Percentiles rank a stretch among this genome's conserved stretches.
Evolutionary conservation across 2,113 vertebrate genomes (phyloP).

Genomic region (Odocoileus virginianus): DNA sequence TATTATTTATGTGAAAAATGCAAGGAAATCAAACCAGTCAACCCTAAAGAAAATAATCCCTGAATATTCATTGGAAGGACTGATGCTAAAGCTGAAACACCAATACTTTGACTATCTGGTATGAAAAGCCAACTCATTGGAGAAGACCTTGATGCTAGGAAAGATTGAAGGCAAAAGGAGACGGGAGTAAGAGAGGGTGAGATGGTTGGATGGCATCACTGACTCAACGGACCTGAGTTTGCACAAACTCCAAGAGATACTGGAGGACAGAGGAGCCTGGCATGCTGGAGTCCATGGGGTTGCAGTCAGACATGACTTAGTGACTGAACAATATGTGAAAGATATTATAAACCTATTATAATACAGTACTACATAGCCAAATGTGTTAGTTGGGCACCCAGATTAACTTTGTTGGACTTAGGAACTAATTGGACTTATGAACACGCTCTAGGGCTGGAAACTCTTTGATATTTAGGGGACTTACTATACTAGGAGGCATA

Average conservation of each 20-base stretch:
- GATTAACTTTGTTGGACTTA: neutral
- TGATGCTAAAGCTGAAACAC: neutral
- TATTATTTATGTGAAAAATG: neutral
- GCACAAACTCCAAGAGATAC: neutral
- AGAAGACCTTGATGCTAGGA: neutral
- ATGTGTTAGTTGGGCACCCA: neutral
- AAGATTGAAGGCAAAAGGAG: neutral
- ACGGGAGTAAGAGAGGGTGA: neutral
- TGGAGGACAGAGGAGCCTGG: neutral
- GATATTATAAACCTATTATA: neutral
- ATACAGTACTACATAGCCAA: neutral
- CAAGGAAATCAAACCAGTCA: neutral
- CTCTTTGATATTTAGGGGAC: neutral
- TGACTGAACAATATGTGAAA: neutral
- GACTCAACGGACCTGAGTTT: neutral
- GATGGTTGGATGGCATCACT: neutral
- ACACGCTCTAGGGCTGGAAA: neutral
- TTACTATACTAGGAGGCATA: neutral
- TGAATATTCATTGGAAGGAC: neutral
- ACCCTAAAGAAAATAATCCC: neutral
- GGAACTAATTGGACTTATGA: neutral
- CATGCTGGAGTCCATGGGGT: neutral
- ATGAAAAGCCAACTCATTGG: neutral
- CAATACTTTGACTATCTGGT: neutral
- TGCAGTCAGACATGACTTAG: neutral